These are phyloP conservation scores for Anadara kagoshimensis DNA, from an alignment of 1,140 invertebrate species.

Conservation along the genomic window DNA sequence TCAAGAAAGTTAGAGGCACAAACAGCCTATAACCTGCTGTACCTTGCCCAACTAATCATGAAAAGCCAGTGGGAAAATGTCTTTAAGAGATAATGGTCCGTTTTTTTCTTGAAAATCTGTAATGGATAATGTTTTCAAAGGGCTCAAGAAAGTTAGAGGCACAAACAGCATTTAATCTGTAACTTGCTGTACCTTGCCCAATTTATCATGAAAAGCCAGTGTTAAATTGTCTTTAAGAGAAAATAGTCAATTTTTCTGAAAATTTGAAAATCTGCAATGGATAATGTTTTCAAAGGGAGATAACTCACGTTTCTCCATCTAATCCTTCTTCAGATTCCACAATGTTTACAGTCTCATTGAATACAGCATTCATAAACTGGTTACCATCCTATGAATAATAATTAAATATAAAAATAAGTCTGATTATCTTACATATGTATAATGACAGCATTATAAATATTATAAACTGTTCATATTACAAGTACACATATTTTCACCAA, in stretches of 20 bases:
- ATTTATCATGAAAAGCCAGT: too few relatives aligned
- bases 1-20: conserved; percentile 18
- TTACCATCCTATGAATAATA: conserved; percentile 78
- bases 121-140: too few relatives aligned
- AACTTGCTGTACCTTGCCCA: conserved; percentile 6
- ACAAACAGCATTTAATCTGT: neutral
- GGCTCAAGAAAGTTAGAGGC: conserved; percentile 17
- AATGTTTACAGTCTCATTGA: conserved; percentile 98
- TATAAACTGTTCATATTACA: too few relatives aligned
- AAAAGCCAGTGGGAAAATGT: too few relatives aligned
- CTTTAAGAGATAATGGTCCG: too few relatives aligned
- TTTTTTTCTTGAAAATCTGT: too few relatives aligned
- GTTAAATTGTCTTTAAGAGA: too few relatives aligned
- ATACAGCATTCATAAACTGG: conserved; percentile 91
- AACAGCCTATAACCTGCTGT: conserved; percentile 1
- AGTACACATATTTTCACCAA: too few relatives aligned
- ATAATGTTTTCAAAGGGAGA: neutral
- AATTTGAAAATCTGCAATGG: neutral
- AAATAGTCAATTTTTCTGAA: too few relatives aligned
- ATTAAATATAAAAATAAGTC: too few relatives aligned
- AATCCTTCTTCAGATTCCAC: conserved; percentile 97
- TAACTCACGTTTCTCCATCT: conserved; percentile 92
- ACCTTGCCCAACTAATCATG: neutral
- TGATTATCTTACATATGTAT: too few relatives aligned
- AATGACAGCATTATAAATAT: too few relatives aligned